These are phyloP conservation scores for Rhynchomys soricoides DNA, from an alignment of 2,113 vertebrate genomes.

Conservation along the genomic window DNA sequence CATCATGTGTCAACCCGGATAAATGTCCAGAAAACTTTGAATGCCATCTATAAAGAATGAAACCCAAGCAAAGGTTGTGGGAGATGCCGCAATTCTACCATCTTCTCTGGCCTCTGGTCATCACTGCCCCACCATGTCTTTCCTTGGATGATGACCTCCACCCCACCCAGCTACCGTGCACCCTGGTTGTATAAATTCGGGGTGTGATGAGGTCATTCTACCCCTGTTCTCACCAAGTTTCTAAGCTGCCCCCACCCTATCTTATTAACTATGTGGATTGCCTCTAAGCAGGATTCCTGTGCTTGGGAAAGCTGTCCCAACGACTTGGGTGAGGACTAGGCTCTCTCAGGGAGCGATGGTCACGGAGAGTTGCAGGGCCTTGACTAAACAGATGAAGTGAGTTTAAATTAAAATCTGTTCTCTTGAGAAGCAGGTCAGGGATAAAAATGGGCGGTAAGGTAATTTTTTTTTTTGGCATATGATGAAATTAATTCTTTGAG, in stretches of 20 bases:
- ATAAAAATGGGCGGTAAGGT: too few relatives aligned
- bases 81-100: accelerated
- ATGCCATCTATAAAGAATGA: background rate
- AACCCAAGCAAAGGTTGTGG: background rate
- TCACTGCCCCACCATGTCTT: accelerated
- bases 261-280: accelerated
- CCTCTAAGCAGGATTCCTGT: accelerated
- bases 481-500: background rate
- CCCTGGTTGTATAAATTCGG: background rate
- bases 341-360: accelerated
- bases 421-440: background rate
- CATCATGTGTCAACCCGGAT: accelerated
- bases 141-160: accelerated
- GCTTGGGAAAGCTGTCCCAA: accelerated
- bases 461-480: background rate
- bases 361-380: accelerated
- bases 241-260: accelerated
- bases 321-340: accelerated
- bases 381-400: too few relatives aligned
- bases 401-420: background rate
- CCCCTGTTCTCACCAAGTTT: accelerated
- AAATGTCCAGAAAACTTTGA: accelerated
- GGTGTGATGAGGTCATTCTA: background rate
- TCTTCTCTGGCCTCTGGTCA: background rate
- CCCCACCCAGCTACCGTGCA: too few relatives aligned